Conservation (phyloP, 1,140 invertebrate genomes). For the Parapsyche elsis region DNA sequence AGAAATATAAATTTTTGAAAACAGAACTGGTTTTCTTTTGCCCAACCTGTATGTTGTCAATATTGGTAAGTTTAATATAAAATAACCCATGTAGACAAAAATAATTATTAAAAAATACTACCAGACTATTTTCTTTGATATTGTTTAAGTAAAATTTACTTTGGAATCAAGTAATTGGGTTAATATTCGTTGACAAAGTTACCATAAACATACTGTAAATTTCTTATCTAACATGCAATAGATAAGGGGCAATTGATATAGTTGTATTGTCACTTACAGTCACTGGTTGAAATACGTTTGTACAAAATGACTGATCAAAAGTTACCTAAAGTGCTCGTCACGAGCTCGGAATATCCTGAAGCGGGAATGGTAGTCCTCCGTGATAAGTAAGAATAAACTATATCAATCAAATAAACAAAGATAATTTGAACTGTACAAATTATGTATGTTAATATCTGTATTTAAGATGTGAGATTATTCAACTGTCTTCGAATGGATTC, state of each 20-base stretch:
- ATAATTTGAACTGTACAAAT: neutral
- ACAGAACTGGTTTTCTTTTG: no score
- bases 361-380: slow-evolving; percentile 60
- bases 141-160: no score
- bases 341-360: slow-evolving; percentile 63
- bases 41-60: no score
- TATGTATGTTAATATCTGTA: neutral
- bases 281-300: neutral
- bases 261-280: neutral
- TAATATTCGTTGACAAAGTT: no score
- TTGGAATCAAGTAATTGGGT: no score
- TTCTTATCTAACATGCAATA: neutral
- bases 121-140: no score
- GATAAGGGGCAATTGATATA: neutral
- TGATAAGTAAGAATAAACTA: slow-evolving; percentile 61
- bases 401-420: slow-evolving; percentile 14
- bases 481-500: slow-evolving; percentile 60
- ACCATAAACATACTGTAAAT: neutral
- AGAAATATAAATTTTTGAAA: no score
- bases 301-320: slow-evolving; percentile 26
- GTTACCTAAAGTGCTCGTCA: slow-evolving; percentile 62
- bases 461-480: slow-evolving; percentile 62
- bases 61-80: no score
- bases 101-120: no score
- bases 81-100: no score